Evolutionary conservation across 2,113 vertebrate species (phyloP), one percentile per base, ranked within the genome.

Genomic region (Garra rufa): DNA sequence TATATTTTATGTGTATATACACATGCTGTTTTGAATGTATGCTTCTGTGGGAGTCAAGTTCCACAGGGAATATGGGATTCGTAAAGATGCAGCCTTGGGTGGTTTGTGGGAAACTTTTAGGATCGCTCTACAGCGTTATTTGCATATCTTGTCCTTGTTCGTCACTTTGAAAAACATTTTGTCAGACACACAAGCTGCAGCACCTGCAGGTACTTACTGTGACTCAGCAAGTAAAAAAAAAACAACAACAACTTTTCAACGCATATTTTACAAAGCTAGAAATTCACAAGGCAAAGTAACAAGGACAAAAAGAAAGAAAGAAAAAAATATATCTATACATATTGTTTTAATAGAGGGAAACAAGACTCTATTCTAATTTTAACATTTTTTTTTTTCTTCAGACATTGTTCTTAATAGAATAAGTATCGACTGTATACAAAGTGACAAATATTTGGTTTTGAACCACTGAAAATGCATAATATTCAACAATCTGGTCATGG

Each of bases 121-220:
- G 48, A 21, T 70, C 26, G 76, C 55, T 73, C 76, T 73, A 82
- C 77, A 77, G 71, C 59, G 55, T 28, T 44, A 86, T 87, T 85
- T 78, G 83, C 83, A 87, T 87, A 83, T 38, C 14, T 61, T 50
- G 79, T 70, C 67, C 75, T 78, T 83, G 74, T 67, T 67, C 26
- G 8, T 76, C 63, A 71, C 52, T 59, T 48, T 76, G 86, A 50
- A 73, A 65, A 65, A 80, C 57, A 48, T 63, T 67, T 7, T 78
- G 34, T 78, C n/a, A 44, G 55, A 61, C 76, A 80, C 43, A 80
- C 24, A 67, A 80, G 41, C 78, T 80, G 43, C 43, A 67, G 43
- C 17, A 67, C 41, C 59, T 34, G 59, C 15, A 17, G 77, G 59
- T 9, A 34, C 38, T 9, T 34, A 63, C 24, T 77, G 75, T 77